Evolutionary conservation across 2,113 vertebrate genomes (phyloP), one percentile per base, ranked within the genome.

Genomic region (Neogale vison): DNA sequence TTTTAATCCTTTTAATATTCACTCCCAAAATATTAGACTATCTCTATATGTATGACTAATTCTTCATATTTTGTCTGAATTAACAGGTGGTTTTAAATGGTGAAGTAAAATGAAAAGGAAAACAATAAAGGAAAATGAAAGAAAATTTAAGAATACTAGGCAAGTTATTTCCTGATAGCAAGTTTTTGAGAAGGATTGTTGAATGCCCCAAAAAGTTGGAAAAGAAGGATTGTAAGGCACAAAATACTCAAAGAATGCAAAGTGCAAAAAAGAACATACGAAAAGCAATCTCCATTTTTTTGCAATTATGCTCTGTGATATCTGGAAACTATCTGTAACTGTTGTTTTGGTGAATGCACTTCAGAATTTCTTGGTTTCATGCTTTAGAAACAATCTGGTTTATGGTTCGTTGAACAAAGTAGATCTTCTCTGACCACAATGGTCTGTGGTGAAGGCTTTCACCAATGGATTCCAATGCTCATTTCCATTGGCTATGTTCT

Each of bases 291-390:
- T 15, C 2, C 6, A 1, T 45, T 20, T 65, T 71, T 77, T 20
- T 10, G 31, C 20, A 77, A 1, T 59, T 26, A 45, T 21, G 36
- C 23, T 42, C 86, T 71, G 7, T 69, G 55, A 23, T 89, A 31
- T 79, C 61, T 76, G 92, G 15, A 82, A 82, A 29, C 88, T 81
- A 9, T 83, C 57, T 77, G 55, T 57, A 71, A 72, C 50, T 2
- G 9, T 34, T 88, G 39, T 91, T 93, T 89, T 59, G 39, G 50
- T 91, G 85, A 87, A 7, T 63, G 24, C 42, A 52, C 8, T 94
- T 95, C 12, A 95, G 34, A 69, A 81, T 88, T 91, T 90, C 39
- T 87, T 85, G 61, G 76, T 95, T 96, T 93, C 42, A 87, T 95
- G 92, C 47, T 93, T 89, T 59, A 31, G 71, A 77, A 93, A 55